These are phyloP conservation scores for Idaea biselata DNA, from an alignment of 2,888 invertebrate genomes.

Conservation along the genomic window DNA sequence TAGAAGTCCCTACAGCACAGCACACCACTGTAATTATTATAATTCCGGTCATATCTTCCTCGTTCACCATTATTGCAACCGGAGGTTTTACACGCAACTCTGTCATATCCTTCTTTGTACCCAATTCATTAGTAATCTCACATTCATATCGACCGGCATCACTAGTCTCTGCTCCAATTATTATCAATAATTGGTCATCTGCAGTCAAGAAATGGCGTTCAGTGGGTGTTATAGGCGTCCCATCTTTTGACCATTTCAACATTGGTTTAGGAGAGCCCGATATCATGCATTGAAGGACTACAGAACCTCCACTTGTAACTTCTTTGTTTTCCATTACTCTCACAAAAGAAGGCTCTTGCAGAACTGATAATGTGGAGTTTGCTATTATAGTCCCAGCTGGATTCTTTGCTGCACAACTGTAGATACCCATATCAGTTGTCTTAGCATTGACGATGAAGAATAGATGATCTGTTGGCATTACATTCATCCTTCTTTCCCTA, in stretches of 20 bases:
- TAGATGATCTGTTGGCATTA: conserved; percentile 94
- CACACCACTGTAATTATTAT: conserved; percentile 94
- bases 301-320: conserved; percentile 89
- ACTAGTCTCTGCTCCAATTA: conserved; percentile 87
- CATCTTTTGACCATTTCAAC: conserved; percentile 93
- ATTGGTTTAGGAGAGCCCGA: conserved; percentile 91
- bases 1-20: conserved; percentile 94
- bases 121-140: conserved; percentile 92
- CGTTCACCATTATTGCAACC: conserved; percentile 78
- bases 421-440: conserved; percentile 92
- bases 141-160: conserved; percentile 95
- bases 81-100: conserved; percentile 85
- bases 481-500: conserved; percentile 94
- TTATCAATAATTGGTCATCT: conserved; percentile 92
- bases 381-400: conserved; percentile 92
- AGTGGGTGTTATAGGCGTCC: conserved; percentile 84
- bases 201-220: conserved; percentile 93
- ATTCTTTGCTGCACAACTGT: conserved; percentile 96
- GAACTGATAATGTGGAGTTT: conserved; percentile 91
- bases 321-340: conserved; percentile 93
- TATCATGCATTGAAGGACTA: conserved; percentile 93
- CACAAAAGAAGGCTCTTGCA: conserved; percentile 92
- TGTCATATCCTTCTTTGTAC: conserved; percentile 86
- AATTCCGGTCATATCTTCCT: conserved; percentile 91
- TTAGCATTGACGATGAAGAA: conserved; percentile 96